Percentiles rank a stretch among this genome's conserved stretches.
Evolutionary conservation across 2,888 invertebrate species (phyloP).

Genomic region (Sericinus montela): DNA sequence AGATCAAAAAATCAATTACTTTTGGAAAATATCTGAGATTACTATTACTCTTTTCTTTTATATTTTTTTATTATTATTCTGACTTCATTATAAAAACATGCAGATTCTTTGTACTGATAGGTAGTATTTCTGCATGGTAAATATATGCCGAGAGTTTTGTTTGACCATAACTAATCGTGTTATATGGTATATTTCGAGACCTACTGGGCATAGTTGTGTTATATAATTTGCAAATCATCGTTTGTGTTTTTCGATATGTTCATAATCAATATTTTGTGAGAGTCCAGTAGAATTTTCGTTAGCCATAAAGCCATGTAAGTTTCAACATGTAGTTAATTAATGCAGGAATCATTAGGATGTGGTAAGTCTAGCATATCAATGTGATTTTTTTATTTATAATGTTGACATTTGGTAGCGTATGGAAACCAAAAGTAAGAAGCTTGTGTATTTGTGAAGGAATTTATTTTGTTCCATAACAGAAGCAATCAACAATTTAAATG

Average conservation of each 20-base stretch:
- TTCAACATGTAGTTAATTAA: not conserved
- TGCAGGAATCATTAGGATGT: not conserved
- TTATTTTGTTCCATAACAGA: not conserved
- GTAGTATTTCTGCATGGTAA: no score
- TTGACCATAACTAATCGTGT: no score
- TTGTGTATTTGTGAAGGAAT: constrained; percentile 15
- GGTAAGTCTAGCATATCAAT: constrained; percentile 13
- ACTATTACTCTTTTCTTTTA: constrained; percentile 1
- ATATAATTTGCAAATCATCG: not conserved
- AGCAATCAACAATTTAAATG: not conserved
- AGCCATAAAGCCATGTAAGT: constrained; percentile 6
- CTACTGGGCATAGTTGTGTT: no score
- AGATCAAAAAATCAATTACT: not conserved
- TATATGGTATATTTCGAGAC: no score
- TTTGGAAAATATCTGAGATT: constrained; percentile 9
- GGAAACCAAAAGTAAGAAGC: not conserved
- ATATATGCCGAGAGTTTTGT: no score
- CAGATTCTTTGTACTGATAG: not conserved
- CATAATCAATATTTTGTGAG: not conserved
- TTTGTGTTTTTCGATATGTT: not conserved
- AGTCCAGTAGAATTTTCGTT: not conserved
- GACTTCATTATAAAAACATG: not conserved
- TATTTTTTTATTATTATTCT: not conserved
- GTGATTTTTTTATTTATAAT: constrained; percentile 8
- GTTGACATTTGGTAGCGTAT: not conserved